A percentile compares a stretch with the other conserved stretches of the same genome.
Conservation (phyloP, 2,113 vertebrate genomes). For the Oryctolagus cuniculus region DNA sequence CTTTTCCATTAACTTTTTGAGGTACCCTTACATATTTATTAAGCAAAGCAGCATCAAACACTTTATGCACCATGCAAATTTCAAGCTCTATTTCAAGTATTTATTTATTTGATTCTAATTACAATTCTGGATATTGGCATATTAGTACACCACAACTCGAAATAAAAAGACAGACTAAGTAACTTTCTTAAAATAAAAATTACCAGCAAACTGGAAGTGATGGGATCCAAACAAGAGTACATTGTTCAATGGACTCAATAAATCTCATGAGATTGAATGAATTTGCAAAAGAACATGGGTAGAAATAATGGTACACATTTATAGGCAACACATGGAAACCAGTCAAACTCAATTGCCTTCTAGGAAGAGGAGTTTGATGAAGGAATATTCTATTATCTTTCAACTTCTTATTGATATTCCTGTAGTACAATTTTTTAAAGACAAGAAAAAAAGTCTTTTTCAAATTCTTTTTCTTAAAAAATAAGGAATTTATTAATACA, state of each 20-base stretch:
- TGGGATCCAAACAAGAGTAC: neutral
- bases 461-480: too few relatives aligned
- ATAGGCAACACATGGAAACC: slow-evolving; percentile 21
- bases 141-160: neutral
- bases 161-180: slow-evolving; percentile 5
- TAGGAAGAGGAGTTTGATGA: slow-evolving; percentile 9
- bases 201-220: neutral
- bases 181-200: slow-evolving; percentile 19
- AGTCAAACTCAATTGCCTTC: neutral
- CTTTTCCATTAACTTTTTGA: too few relatives aligned
- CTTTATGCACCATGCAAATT: neutral
- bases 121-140: neutral
- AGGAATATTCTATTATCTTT: slow-evolving; percentile 15
- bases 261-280: neutral
- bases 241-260: neutral
- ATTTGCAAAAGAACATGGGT: neutral
- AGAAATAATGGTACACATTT: neutral
- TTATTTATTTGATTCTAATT: neutral
- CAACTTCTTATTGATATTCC: neutral
- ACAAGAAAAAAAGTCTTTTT: neutral
- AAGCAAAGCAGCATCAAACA: neutral
- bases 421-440: slow-evolving; percentile 28
- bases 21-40: neutral
- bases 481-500: too few relatives aligned
- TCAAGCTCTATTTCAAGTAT: neutral